phyloP scores from a whole-genome alignment of 23 tunicate species.

The Botrylloides violaceus region DNA sequence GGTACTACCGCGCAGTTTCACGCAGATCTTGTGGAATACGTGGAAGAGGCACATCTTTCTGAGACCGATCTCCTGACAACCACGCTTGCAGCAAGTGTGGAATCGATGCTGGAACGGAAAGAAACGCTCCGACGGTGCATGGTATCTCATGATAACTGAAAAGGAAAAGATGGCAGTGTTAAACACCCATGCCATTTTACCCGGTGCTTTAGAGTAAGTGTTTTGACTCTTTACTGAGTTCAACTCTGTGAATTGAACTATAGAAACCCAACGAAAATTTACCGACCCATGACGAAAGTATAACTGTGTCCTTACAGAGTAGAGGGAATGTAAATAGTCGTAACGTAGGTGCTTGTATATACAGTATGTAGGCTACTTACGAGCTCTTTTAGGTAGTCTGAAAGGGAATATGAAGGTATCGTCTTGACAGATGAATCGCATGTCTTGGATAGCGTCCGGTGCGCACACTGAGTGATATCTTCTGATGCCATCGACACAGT shows the following conservation, averaged over 20 bases:
- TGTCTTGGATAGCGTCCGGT: neutral
- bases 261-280: too few species aligned
- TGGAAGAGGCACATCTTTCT: neutral
- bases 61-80: neutral
- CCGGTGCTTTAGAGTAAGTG: too few species aligned
- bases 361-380: neutral
- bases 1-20: neutral
- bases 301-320: too few species aligned
- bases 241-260: too few species aligned
- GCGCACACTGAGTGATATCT: neutral
- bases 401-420: neutral
- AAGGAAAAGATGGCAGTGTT: too few species aligned
- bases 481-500: neutral
- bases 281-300: too few species aligned
- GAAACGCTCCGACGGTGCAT: neutral
- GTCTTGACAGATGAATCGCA: neutral
- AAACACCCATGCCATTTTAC: too few species aligned
- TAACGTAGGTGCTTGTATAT: too few species aligned
- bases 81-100: neutral
- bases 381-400: neutral
- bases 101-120: neutral
- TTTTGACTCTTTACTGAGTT: too few species aligned
- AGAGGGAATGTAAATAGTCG: too few species aligned
- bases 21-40: neutral
- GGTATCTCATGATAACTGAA: neutral